These are phyloP conservation scores for Branchipolynoe longqiensis DNA, from an alignment of 2,888 invertebrate genomes.

Conservation along the genomic window DNA sequence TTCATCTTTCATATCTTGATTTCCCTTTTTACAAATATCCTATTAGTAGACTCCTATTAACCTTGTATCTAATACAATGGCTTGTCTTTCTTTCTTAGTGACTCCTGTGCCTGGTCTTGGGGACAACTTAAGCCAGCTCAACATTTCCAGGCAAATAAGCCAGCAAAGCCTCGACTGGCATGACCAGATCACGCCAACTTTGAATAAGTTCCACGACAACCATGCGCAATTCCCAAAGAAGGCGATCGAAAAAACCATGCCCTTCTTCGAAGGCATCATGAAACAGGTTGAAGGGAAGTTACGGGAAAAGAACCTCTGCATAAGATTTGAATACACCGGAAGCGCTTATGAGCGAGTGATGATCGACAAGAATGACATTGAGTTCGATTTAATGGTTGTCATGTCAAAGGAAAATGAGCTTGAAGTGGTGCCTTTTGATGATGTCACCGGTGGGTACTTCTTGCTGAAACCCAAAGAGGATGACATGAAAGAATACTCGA, in stretches of 20 bases:
- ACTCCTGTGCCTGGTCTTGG: not conserved
- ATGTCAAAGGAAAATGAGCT: slow-evolving; percentile 44
- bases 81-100: too few species aligned
- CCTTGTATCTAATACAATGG: too few species aligned
- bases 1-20: too few species aligned
- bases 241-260: not conserved
- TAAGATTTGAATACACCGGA: slow-evolving; percentile 57
- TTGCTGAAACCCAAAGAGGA: slow-evolving; percentile 9
- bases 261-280: slow-evolving; percentile 26
- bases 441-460: slow-evolving; percentile 10
- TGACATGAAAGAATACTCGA: not conserved
- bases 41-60: too few species aligned
- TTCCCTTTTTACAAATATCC: too few species aligned
- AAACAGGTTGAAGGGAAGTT: slow-evolving; percentile 29
- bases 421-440: not conserved
- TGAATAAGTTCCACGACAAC: slow-evolving; percentile 21
- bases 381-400: slow-evolving; percentile 64
- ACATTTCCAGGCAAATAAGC: too few species aligned
- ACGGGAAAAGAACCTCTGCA: not conserved
- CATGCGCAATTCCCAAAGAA: not conserved
- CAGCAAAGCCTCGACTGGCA: slow-evolving; percentile 34
- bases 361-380: slow-evolving; percentile 59
- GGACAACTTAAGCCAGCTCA: too few species aligned
- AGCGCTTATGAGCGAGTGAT: slow-evolving; percentile 63
- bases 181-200: not conserved